Percentiles rank a stretch among this genome's conserved stretches.
Conservation (phyloP, 2,113 vertebrate species). For the Aspiorhynchus laticeps region DNA sequence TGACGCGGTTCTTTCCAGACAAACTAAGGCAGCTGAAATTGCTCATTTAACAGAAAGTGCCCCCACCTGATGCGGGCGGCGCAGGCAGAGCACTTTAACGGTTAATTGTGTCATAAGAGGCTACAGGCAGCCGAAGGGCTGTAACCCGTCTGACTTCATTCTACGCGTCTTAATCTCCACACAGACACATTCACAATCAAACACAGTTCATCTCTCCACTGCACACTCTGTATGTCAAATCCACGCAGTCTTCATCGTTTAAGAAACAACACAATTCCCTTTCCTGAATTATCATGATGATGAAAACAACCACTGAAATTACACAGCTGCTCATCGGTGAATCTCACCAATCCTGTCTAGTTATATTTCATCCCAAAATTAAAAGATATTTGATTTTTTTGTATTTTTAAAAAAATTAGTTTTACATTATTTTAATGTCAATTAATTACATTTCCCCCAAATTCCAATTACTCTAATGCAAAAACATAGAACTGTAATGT, state of each 20-base stretch:
- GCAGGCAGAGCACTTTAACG: background rate
- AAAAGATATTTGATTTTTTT: too few relatives aligned
- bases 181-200: background rate
- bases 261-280: background rate
- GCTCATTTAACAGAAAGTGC: background rate
- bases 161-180: background rate
- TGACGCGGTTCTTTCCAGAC: background rate
- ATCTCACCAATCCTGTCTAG: background rate
- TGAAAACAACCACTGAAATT: background rate
- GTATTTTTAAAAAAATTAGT: too few relatives aligned
- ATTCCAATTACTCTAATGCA: background rate
- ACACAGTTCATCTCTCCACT: background rate
- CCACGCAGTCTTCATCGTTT: background rate
- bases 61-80: background rate
- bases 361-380: background rate
- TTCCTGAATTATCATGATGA: background rate
- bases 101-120: background rate
- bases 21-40: slow-evolving; percentile 4
- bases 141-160: slow-evolving; percentile 26
- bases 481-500: background rate
- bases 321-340: background rate
- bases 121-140: background rate
- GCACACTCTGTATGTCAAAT: background rate
- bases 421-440: background rate
- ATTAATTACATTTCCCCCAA: background rate